Base-by-base conservation (phyloP, 2,888 invertebrate species). In the Drosophila kanekoi region DNA sequence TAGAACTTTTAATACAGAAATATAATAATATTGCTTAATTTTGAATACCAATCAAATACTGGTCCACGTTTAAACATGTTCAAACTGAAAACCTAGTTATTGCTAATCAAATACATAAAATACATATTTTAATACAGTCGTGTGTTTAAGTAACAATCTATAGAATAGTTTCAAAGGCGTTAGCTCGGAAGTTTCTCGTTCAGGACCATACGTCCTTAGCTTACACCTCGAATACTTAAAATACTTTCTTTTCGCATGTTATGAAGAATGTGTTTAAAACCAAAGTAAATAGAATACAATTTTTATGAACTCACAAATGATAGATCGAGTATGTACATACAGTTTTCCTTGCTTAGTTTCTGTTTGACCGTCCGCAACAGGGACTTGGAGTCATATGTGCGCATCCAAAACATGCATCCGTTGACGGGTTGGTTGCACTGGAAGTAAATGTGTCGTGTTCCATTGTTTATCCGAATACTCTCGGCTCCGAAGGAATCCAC, bases 31-130 rank as follows among this genome's bases (percentile, higher is more conserved):
- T 76, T 69, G 76, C 69, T 79, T 73, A 11, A 35, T 10, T 60
- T 73, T 63, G 41, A 73, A 67, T 68, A 78, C 79, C 74, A 66
- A 62, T 59, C 8, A 37, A 78, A 48, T 66, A 72, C 56, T 60
- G 56, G 52, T 65, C 23, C 43, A 59, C 13, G 4, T n/a, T 45
- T 63, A 18, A 35, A 54, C 56, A 64, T 51, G 32, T 23, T 49
- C 53, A 9, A 51, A 72, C 16, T 64, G 57, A 52, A 52, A 77
- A 65, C 35, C 72, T 48, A 48, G 32, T 16, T 40, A 9, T 6
- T 41, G 20, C 57, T 51, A 67, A 54, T 45, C 11, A 44, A 49
- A 28, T 59, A 44, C 16, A 35, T 64, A 72, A 49, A 28, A 48
- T 57, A 66, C 28, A 41, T 47, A 51, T 47, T 57, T 67, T 51